These are phyloP conservation scores for Ptychobarbus kaznakovi DNA, from an alignment of 2,797 vertebrate genomes.

Conservation along the genomic window DNA sequence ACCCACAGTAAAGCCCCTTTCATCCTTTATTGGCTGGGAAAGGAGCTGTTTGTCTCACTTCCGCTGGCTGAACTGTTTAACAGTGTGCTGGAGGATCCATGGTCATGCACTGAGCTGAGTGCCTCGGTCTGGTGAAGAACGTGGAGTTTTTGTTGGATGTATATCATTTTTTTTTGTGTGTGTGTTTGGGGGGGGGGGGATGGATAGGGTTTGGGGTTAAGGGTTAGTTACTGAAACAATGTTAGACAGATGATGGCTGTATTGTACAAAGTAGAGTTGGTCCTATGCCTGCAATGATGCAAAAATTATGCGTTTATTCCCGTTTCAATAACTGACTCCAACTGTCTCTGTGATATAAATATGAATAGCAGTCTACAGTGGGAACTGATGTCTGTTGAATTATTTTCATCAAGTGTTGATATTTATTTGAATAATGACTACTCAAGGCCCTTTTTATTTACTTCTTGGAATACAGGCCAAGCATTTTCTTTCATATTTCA, in stretches of 20 bases:
- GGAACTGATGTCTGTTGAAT: slow-evolving; percentile 58
- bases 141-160: slow-evolving; percentile 73
- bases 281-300: slow-evolving; percentile 80
- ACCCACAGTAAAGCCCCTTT: slow-evolving; percentile 37
- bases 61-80: slow-evolving; percentile 50
- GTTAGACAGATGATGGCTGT: slow-evolving; percentile 76
- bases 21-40: slow-evolving; percentile 28
- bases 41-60: slow-evolving; percentile 24
- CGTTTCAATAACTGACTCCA: slow-evolving; percentile 85
- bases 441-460: not conserved
- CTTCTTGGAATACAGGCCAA: slow-evolving; percentile 3
- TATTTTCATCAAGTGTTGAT: slow-evolving; percentile 62
- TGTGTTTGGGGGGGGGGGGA: slow-evolving; percentile 45
- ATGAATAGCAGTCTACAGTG: slow-evolving; percentile 84
- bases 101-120: slow-evolving; percentile 69
- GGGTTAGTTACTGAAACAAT: slow-evolving; percentile 79
- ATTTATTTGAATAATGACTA: slow-evolving; percentile 11
- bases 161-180: slow-evolving; percentile 65
- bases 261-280: slow-evolving; percentile 84
- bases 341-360: slow-evolving; percentile 77
- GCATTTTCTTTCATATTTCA: slow-evolving; percentile 1
- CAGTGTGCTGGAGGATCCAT: slow-evolving; percentile 45
- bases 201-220: slow-evolving; percentile 56
- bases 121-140: slow-evolving; percentile 68
- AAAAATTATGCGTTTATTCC: slow-evolving; percentile 80